Percentiles rank a stretch among this genome's conserved stretches.
Conservation (phyloP, 2,113 vertebrate species). For the Psophia crepitans region DNA sequence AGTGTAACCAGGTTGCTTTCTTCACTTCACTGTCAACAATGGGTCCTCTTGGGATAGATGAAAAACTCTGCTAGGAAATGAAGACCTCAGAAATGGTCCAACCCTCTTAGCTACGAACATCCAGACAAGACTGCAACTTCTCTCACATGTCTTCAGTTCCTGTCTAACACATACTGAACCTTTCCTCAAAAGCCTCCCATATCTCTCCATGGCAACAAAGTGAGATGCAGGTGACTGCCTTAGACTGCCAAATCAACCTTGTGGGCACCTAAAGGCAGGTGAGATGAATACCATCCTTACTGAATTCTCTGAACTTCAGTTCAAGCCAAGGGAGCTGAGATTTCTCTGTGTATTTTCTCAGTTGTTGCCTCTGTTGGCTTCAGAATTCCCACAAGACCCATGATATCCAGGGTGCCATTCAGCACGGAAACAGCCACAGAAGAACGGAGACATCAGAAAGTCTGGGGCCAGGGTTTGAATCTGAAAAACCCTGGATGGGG, state of each 20-base stretch:
- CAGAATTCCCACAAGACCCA: neutral
- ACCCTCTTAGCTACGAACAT: neutral
- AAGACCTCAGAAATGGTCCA: neutral
- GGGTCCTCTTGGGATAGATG: neutral
- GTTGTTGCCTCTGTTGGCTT: accelerated
- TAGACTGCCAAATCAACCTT: neutral
- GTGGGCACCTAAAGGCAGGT: neutral
- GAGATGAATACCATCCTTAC: neutral
- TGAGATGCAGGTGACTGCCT: neutral
- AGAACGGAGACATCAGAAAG: neutral
- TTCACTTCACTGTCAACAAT: neutral
- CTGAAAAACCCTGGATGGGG: neutral
- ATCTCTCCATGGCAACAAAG: neutral
- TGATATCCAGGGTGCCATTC: neutral
- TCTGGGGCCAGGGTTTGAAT: neutral
- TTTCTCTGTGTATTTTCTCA: neutral
- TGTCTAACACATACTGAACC: neutral
- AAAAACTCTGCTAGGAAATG: neutral
- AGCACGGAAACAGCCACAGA: neutral
- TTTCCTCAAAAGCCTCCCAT: neutral
- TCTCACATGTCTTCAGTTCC: neutral
- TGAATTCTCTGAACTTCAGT: neutral
- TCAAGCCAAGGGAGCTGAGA: neutral
- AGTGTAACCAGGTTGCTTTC: accelerated
- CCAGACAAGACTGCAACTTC: neutral